These are phyloP conservation scores for Pseudomugil gertrudae DNA, from an alignment of 2,797 vertebrate species.

Conservation along the genomic window DNA sequence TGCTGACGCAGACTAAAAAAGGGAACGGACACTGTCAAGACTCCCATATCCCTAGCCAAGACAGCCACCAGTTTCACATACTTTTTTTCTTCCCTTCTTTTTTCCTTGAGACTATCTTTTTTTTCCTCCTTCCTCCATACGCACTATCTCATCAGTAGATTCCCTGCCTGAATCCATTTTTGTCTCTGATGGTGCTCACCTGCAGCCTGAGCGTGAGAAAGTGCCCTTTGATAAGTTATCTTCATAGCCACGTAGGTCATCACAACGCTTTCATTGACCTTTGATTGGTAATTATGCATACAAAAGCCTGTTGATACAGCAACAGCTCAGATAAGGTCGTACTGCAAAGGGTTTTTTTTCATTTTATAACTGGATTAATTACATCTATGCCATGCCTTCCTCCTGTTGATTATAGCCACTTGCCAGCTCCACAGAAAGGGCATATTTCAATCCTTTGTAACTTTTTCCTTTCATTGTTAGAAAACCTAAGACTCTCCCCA, in stretches of 20 bases:
- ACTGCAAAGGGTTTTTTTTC: conserved; percentile 6
- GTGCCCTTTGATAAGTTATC: conserved; percentile 67
- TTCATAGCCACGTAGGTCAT: conserved; percentile 45
- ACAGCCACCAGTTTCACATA: conserved; percentile 62
- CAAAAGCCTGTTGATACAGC: conserved; percentile 55
- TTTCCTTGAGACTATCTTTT: conserved; percentile 35
- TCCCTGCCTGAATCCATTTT: conserved; percentile 39
- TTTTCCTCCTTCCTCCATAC: conserved; percentile 3
- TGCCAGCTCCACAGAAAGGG: background rate
- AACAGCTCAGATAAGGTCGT: conserved; percentile 22
- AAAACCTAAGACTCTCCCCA: conserved; percentile 30
- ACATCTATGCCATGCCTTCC: conserved; percentile 24
- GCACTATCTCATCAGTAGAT: conserved; percentile 44
- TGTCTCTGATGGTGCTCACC: conserved; percentile 53
- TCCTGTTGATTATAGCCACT: conserved; percentile 23
- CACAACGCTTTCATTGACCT: conserved; percentile 48
- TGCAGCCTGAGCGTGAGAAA: conserved; percentile 64
- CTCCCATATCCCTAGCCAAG: conserved; percentile 51
- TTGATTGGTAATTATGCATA: conserved; percentile 52
- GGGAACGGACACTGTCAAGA: conserved; percentile 45
- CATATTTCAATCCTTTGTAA: conserved; percentile 7
- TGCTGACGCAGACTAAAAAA: conserved; percentile 51
- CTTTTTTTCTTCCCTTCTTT: conserved; percentile 22
- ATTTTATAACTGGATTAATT: conserved; percentile 30
- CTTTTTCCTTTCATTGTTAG: background rate